Conservation (phyloP, 1,140 invertebrate species). For the Lamellibrachia luymesi region DNA sequence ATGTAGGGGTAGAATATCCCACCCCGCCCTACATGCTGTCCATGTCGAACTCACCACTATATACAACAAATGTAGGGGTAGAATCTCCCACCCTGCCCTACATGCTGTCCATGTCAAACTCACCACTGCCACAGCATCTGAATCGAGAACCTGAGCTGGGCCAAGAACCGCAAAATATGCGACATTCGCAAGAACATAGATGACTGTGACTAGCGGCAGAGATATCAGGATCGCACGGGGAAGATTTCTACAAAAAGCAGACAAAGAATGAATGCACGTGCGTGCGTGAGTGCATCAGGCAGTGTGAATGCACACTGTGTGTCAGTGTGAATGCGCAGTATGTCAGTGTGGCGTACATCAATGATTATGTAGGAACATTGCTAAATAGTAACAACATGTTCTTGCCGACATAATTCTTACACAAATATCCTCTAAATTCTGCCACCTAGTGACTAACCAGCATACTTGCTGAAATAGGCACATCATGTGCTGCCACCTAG, state of each 20-base stretch:
- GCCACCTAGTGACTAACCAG: background rate
- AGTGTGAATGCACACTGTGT: background rate
- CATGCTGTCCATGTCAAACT: constrained; percentile 38
- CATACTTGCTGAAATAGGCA: background rate
- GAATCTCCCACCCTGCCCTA: no score
- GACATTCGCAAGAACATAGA: constrained; percentile 86
- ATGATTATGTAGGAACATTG: background rate
- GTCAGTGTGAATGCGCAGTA: background rate
- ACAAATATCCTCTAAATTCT: background rate
- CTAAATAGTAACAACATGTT: no score
- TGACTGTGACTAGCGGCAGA: constrained; percentile 82
- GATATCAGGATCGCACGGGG: constrained; percentile 81
- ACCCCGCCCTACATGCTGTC: no score
- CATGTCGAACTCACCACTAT: constrained; percentile 64
- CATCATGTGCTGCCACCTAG: no score
- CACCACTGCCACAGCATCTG: constrained; percentile 89
- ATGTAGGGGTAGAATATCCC: no score
- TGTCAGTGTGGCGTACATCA: background rate
- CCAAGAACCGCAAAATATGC: constrained; percentile 87
- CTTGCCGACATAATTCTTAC: background rate
- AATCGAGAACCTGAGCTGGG: constrained; percentile 75
- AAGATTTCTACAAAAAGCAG: constrained; percentile 53
- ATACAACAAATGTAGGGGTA: no score
- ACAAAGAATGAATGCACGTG: constrained; percentile 1
- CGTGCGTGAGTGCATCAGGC: no score